Conservation (phyloP, 2,888 invertebrate genomes). For the Metopia argyrocephala region DNA sequence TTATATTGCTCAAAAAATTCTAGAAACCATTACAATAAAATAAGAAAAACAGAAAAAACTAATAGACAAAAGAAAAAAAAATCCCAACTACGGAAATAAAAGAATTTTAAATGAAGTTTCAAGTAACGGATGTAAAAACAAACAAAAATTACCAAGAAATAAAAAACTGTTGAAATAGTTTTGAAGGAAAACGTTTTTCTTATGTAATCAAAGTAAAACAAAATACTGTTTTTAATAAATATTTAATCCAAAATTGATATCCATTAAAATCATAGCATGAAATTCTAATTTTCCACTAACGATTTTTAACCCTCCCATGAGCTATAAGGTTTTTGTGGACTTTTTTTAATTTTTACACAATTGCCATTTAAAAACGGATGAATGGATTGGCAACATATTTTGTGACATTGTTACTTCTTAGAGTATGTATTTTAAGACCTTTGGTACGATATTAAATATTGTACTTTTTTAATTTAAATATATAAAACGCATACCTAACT, state of each 20-base stretch:
- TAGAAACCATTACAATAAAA: conserved; percentile 35
- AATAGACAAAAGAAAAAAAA: conserved; percentile 17
- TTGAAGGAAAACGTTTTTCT: background rate
- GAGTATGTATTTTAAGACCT: too few species aligned
- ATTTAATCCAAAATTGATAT: background rate
- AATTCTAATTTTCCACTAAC: too few species aligned
- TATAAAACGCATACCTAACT: too few species aligned
- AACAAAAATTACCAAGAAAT: background rate
- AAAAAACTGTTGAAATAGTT: background rate
- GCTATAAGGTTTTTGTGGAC: too few species aligned
- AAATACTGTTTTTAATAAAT: background rate
- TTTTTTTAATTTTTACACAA: too few species aligned
- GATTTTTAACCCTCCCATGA: too few species aligned
- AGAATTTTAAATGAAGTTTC: conserved; percentile 62
- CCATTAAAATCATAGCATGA: background rate
- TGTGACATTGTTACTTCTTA: too few species aligned
- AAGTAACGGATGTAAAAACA: conserved; percentile 61
- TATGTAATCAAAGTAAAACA: background rate
- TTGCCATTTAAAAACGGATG: too few species aligned
- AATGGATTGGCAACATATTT: too few species aligned
- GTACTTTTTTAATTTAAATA: too few species aligned
- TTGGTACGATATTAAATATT: too few species aligned
- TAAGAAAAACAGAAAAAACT: conserved; percentile 4
- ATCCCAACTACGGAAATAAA: conserved; percentile 61
- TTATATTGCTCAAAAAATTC: background rate